Evolutionary conservation across 2,888 invertebrate species (phyloP).

Genomic region (Neoitamus cyanurus): DNA sequence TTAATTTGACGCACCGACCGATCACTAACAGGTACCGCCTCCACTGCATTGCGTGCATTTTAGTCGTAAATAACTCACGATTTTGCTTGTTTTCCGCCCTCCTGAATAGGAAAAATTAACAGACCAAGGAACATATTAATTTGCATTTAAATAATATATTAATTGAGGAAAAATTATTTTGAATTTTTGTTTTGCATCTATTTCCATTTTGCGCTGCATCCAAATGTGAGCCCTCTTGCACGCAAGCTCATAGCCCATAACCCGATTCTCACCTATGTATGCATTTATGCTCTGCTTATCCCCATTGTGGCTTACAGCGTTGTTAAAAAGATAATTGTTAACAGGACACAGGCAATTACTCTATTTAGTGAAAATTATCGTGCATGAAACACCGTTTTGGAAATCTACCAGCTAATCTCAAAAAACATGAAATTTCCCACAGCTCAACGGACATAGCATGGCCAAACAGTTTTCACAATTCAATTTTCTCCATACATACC

Average conservation of each 20-base stretch:
- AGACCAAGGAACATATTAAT: neutral
- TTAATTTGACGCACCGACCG: neutral
- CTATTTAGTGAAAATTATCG: neutral
- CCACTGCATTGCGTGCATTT: neutral
- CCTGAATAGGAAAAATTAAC: neutral
- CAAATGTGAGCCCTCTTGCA: neutral
- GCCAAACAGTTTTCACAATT: too few species aligned
- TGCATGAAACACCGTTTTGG: neutral
- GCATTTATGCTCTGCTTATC: neutral
- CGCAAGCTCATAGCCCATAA: neutral
- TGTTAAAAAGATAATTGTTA: neutral
- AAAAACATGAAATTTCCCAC: neutral
- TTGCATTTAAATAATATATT: neutral
- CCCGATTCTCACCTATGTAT: neutral
- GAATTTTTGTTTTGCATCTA: neutral
- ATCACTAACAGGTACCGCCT: neutral
- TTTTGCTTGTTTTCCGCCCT: neutral
- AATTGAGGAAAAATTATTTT: neutral
- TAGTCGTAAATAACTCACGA: neutral
- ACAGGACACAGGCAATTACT: neutral
- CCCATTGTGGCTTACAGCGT: neutral
- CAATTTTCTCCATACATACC: too few species aligned
- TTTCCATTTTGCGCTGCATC: neutral
- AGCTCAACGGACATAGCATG: neutral
- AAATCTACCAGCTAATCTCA: neutral